phyloP scores from a whole-genome alignment of 2,113 vertebrate genomes.

The Tauraco erythrolophus region DNA sequence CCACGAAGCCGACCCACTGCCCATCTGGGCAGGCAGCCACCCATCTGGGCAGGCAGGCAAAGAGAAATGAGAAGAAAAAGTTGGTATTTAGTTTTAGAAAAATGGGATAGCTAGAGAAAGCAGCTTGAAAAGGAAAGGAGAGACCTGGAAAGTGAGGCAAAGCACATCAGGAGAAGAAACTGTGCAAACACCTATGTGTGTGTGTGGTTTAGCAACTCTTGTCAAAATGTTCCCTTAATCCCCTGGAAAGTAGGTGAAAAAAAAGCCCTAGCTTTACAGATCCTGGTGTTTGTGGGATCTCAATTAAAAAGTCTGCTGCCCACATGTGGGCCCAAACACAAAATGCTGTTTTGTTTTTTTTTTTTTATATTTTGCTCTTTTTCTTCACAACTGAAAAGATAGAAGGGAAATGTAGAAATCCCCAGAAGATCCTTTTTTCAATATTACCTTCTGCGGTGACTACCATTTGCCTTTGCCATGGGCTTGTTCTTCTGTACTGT shows the following conservation, averaged over 20 bases:
- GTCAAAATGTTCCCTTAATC: neutral
- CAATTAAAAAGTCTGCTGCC: neutral
- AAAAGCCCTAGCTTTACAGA: neutral
- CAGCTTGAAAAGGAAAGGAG: neutral
- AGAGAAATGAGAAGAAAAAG: neutral
- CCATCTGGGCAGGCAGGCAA: neutral
- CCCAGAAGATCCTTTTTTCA: neutral
- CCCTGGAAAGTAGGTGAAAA: neutral
- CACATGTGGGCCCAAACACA: neutral
- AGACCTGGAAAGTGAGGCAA: neutral
- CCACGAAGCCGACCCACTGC: rapidly evolving
- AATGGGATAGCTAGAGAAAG: neutral
- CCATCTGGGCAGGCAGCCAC: neutral
- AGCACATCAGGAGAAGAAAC: neutral
- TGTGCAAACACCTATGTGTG: rapidly evolving
- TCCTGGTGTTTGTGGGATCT: neutral
- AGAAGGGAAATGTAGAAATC: neutral
- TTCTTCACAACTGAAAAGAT: neutral
- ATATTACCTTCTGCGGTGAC: neutral
- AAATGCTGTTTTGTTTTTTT: neutral
- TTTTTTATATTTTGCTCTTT: neutral
- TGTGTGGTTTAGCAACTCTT: neutral
- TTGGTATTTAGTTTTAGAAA: neutral
- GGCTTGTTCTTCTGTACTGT: neutral
- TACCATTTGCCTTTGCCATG: neutral